Percentiles rank a stretch among this genome's conserved stretches.
Evolutionary conservation across 37 sponge, comb jelly and placozoan genomes (phyloP).

Genomic region (Hormiphora californensis): DNA sequence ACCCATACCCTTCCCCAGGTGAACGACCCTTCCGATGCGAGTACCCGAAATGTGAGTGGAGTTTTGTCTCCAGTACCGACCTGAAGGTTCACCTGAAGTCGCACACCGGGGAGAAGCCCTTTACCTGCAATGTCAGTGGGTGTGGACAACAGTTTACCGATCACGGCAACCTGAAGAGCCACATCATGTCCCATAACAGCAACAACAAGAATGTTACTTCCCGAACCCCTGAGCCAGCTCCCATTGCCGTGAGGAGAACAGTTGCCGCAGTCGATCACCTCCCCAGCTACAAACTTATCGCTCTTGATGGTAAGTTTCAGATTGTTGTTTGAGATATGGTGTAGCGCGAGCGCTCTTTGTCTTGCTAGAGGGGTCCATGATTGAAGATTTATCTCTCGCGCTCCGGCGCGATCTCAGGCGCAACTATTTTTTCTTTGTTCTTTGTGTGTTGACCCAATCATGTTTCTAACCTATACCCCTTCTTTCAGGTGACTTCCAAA

Average conservation of each 20-base stretch:
- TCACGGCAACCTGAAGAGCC: constrained; percentile 13
- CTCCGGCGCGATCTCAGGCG: too few species aligned
- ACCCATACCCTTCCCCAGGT: neutral
- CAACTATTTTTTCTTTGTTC: too few species aligned
- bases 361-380: too few species aligned
- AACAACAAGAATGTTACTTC: neutral
- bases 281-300: neutral
- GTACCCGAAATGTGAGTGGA: constrained; percentile 24
- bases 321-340: too few species aligned
- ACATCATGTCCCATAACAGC: constrained; percentile 16
- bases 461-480: too few species aligned
- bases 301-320: constrained; percentile 4
- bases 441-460: too few species aligned
- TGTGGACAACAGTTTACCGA: neutral
- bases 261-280: neutral
- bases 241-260: neutral
- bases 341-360: too few species aligned
- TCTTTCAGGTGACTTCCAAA: neutral
- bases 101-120: constrained; percentile 14
- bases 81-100: constrained; percentile 33
- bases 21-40: constrained; percentile 52
- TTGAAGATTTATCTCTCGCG: too few species aligned
- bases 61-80: constrained; percentile 6
- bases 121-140: constrained; percentile 1
- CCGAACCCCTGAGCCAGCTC: neutral